Evolutionary conservation across 2,797 vertebrate genomes (phyloP), one percentile per base, ranked within the genome.

Genomic region (Phoeniculus purpureus): DNA sequence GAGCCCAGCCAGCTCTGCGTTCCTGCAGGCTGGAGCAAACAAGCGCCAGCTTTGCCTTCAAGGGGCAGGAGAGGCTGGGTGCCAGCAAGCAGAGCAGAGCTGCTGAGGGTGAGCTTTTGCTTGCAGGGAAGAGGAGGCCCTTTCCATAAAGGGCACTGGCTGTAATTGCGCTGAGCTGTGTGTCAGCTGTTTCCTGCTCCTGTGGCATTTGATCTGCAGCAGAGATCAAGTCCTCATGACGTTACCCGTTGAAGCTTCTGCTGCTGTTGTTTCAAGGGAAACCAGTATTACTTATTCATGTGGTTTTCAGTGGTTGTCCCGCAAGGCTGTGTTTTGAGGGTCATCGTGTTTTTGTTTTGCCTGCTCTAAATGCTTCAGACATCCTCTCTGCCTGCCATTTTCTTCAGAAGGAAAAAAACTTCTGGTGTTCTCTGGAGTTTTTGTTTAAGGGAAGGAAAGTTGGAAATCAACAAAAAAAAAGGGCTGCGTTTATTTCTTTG

Each of bases 181-280:
- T 68, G 91, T 91, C 94, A 95, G 91, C 91, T 92, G 94, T 80
- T 96, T 95, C 90, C 93, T 93, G 94, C 93, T 48, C 68, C 62
- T 7, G 8, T 74, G 92, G 89, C 80, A 78, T 94, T 90, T 94
- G 95, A 94, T 92, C 93, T 74, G 79, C 92, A 75, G 91, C 88
- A 72, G 54, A 85, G 90, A 90, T 81, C 68, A n/a, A 51, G 73
- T 68, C 84, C 50, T 16, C 81, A 12, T 90, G 91, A 77, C 25
- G 45, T 87, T 1, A 25, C 5, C 79, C 84, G 75, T 89, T 95
- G 94, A 92, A 64, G 81, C 87, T 56, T 23, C 31, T 67, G 86
- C 94, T 82, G 90, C 7, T 92, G 81, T 55, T 76, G 81, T 89
- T 94, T 85, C 81, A 84, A 62, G 84, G 79, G 88, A 91, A 88